Evolutionary conservation across 2,888 invertebrate species (phyloP).

Genomic region (Entomobrya proxima): DNA sequence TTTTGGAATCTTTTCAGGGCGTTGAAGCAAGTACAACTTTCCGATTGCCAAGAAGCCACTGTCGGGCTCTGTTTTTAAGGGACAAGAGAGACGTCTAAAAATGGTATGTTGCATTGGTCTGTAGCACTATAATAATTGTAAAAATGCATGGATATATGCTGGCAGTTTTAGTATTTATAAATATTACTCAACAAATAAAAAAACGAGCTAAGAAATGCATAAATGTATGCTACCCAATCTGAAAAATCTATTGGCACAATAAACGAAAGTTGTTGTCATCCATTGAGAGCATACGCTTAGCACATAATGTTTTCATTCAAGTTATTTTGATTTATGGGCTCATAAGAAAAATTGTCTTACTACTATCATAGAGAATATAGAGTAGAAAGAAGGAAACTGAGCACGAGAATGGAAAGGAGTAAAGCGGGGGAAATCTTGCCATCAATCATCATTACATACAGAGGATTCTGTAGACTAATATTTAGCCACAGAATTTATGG

Average conservation of each 20-base stretch:
- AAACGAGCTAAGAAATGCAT: too few relatives aligned
- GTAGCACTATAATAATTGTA: too few relatives aligned
- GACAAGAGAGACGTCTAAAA: not conserved
- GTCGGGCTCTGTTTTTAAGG: too few relatives aligned
- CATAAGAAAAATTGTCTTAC: not conserved
- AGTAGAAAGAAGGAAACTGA: not conserved
- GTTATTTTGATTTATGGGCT: constrained; percentile 55
- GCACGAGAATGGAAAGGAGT: not conserved
- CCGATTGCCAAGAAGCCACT: too few relatives aligned
- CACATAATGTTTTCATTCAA: constrained; percentile 1
- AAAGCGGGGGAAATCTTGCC: constrained; percentile 40
- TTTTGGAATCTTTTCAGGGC: too few relatives aligned
- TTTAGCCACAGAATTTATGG: not conserved
- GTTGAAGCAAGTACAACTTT: too few relatives aligned
- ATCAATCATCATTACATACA: constrained; percentile 55
- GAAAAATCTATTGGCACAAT: not conserved
- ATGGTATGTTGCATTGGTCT: constrained; percentile 12
- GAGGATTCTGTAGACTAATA: constrained; percentile 4
- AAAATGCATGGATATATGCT: not conserved
- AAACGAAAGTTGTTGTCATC: not conserved
- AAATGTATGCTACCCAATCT: not conserved
- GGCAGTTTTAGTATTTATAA: not conserved
- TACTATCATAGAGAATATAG: not conserved
- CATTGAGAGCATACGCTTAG: not conserved
- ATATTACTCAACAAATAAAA: too few relatives aligned